phyloP scores from a whole-genome alignment of 1,140 invertebrate species.

The Aporrectodea caliginosa region DNA sequence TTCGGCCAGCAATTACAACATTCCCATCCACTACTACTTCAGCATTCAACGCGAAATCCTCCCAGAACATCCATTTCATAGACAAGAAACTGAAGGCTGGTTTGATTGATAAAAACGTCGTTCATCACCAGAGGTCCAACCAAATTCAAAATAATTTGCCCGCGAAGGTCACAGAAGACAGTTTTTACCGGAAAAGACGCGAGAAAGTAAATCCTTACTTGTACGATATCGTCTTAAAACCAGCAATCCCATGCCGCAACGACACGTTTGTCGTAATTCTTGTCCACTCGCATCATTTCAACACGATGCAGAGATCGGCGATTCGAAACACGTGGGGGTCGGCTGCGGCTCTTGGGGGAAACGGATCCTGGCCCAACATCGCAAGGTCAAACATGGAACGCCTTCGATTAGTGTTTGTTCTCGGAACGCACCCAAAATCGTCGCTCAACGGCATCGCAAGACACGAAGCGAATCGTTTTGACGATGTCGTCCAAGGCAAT shows the following conservation, averaged over 20 bases:
- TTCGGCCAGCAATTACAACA: neutral
- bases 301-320: constrained; percentile 1
- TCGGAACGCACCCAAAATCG: constrained; percentile 22
- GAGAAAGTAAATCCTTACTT: constrained; percentile 5
- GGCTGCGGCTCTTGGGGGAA: neutral
- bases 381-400: neutral
- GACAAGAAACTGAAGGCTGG: neutral
- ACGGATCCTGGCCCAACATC: constrained; percentile 5
- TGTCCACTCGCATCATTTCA: constrained; percentile 2
- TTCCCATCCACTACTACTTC: neutral
- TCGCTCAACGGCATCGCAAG: neutral
- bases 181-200: neutral
- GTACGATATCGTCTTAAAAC: constrained; percentile 11
- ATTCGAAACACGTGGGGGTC: constrained; percentile 22
- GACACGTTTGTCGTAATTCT: constrained; percentile 10
- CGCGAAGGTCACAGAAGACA: constrained; percentile 5
- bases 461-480: constrained; percentile 31
- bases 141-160: too few species aligned
- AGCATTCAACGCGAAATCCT: neutral
- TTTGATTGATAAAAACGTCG: neutral
- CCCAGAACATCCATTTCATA: neutral
- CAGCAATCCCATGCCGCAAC: neutral
- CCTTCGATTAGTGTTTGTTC: constrained; percentile 19
- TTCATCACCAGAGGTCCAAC: too few species aligned
- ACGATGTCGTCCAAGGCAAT: constrained; percentile 47